Base-by-base conservation (phyloP, 2,113 vertebrate species). In the Merops nubicus region DNA sequence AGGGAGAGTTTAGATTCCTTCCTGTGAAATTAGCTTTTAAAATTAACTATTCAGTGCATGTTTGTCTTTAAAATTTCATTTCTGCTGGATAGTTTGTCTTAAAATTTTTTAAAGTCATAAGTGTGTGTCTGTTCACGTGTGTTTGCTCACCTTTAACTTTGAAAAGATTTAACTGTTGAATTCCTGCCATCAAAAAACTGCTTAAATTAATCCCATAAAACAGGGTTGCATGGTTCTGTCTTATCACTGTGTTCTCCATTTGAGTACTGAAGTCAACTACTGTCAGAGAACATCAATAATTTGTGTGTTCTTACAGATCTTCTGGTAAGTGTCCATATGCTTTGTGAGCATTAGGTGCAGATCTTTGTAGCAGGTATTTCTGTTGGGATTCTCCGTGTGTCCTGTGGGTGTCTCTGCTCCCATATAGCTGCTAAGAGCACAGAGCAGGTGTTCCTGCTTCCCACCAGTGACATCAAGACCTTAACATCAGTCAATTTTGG, bases 321-420 rank as follows among this genome's bases (percentile, higher is more conserved):
- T 26, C 43, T 12, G 5, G 42, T 25, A 65, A 17, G 40, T 10
- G 15, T 45, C 82, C 42, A 16, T 5, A 10, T 23, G 8, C 42
- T 57, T 57, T 0, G 0, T 26, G 42, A 70, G 28, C 2, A n/a
- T n/a, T n/a, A n/a, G n/a, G n/a, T n/a, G n/a, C n/a, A 43, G 26
- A 54, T 65, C 20, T 8, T 23, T 60, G 22, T 38, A 23, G 31
- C 3, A 36, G 22, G 3, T 79, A 15, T 53, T 85, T 65, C 31
- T 53, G 26, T 29, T 82, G 60, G 63, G 17, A 31, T 74, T 90
- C 12, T 38, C 1, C 1, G 0, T 31, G 40, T 14, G 8, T 75
- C 31, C 36, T 12, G 1, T 60, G 19, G 53, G 40, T 6, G 15
- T 50, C 26, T 70, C 34, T 70, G 72, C 17, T 57, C 11, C 72